Evolutionary conservation across 2,113 vertebrate genomes (phyloP).

Genomic region (Phaethornis superciliosus): DNA sequence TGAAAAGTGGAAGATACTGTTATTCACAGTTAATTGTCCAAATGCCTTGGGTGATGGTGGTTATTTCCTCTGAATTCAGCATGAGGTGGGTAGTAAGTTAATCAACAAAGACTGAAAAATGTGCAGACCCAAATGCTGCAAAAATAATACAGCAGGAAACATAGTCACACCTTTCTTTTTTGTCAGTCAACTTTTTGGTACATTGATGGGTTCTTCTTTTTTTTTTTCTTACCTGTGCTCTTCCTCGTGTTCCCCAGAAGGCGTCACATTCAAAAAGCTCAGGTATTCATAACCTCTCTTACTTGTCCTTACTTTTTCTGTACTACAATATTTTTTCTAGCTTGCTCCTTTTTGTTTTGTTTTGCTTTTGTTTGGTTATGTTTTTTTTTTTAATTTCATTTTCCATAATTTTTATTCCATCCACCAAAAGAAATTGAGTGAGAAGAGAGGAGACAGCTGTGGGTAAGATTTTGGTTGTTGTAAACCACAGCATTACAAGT

Average conservation of each 20-base stretch:
- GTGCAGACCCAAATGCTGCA: background rate
- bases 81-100: background rate
- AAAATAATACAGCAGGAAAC: background rate
- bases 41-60: background rate
- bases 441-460: background rate
- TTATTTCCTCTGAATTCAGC: background rate
- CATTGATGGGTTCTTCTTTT: accelerated
- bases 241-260: background rate
- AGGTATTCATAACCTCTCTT: background rate
- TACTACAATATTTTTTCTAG: background rate
- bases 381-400: background rate
- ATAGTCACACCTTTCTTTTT: background rate
- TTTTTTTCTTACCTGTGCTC: background rate
- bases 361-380: too few relatives aligned
- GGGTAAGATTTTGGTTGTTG: background rate
- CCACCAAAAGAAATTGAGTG: background rate
- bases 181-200: background rate
- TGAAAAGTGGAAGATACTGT: background rate
- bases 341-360: background rate
- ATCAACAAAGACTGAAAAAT: background rate
- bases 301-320: background rate
- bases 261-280: background rate
- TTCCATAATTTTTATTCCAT: background rate
- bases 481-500: background rate
- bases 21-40: background rate